Evolutionary conservation across 2,888 invertebrate genomes (phyloP).

Genomic region (Oligia fasciuncula): DNA sequence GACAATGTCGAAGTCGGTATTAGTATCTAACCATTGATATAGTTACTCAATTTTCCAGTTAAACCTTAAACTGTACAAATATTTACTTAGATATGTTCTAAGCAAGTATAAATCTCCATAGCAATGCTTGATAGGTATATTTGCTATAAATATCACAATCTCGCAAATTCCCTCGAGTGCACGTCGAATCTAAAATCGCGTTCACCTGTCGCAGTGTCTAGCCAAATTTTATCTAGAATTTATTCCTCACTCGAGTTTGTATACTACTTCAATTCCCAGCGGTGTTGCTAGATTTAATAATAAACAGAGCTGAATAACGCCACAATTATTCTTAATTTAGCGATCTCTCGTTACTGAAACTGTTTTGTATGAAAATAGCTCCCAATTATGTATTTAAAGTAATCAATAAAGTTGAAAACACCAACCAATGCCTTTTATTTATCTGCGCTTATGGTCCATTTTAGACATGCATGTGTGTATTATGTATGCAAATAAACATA

Average conservation of each 20-base stretch:
- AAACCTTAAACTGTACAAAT: not conserved
- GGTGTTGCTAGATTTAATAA: constrained; percentile 21
- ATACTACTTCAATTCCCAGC: constrained; percentile 22
- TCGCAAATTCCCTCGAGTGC: constrained; percentile 36
- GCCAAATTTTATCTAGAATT: constrained; percentile 53
- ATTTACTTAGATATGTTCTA: not conserved
- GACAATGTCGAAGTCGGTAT: not conserved
- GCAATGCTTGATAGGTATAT: constrained; percentile 37
- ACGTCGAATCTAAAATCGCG: constrained; percentile 47
- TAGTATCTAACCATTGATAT: not conserved
- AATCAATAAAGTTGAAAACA: not conserved
- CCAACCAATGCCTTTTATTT: not conserved
- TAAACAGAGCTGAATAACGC: constrained; percentile 15
- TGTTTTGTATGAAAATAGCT: not conserved
- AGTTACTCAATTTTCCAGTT: not conserved
- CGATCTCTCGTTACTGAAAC: constrained; percentile 5
- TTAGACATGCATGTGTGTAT: not conserved
- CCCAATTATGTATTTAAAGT: not conserved
- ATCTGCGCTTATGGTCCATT: not conserved
- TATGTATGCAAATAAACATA: not conserved
- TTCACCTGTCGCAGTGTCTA: constrained; percentile 57
- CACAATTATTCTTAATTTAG: constrained; percentile 9
- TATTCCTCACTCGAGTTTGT: constrained; percentile 35
- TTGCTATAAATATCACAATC: constrained; percentile 40
- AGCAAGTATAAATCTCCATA: constrained; percentile 2